Percentiles rank a stretch among this genome's conserved stretches.
Evolutionary conservation across 1,140 invertebrate genomes (phyloP).

Genomic region (Dermatophagoides farinae): DNA sequence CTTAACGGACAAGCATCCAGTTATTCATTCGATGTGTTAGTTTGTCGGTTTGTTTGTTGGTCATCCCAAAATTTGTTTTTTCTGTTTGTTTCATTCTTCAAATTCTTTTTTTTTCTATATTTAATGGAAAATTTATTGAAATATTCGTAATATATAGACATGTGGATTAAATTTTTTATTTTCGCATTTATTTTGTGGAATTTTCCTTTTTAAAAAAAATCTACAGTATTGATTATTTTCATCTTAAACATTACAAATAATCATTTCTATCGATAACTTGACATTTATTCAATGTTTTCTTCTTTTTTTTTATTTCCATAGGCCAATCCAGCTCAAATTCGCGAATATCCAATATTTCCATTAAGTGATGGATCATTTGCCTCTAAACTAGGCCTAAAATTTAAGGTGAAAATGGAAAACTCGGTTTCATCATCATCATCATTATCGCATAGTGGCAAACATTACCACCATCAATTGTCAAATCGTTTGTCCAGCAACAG

Average conservation of each 20-base stretch:
- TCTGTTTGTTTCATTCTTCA: no score
- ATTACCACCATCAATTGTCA: background rate
- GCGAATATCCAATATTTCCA: conserved; percentile 3
- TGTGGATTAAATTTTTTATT: background rate
- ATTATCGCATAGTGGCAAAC: background rate
- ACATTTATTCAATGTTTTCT: background rate
- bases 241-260: no score
- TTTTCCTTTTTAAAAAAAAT: no score
- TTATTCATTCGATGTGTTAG: no score
- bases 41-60: no score
- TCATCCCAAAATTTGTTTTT: no score
- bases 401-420: conserved; percentile 48
- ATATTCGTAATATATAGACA: background rate
- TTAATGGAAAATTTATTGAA: no score
- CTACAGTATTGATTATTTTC: no score
- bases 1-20: no score
- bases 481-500: background rate
- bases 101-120: no score
- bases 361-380: conserved; percentile 14
- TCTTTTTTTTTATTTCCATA: background rate
- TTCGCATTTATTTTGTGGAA: no score
- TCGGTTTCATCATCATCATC: conserved; percentile 29
- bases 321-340: conserved; percentile 1
- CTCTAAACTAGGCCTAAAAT: conserved; percentile 38
- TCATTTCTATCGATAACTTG: no score